Conservation (phyloP, 1,140 invertebrate species). For the Epicauta chinensis region DNA sequence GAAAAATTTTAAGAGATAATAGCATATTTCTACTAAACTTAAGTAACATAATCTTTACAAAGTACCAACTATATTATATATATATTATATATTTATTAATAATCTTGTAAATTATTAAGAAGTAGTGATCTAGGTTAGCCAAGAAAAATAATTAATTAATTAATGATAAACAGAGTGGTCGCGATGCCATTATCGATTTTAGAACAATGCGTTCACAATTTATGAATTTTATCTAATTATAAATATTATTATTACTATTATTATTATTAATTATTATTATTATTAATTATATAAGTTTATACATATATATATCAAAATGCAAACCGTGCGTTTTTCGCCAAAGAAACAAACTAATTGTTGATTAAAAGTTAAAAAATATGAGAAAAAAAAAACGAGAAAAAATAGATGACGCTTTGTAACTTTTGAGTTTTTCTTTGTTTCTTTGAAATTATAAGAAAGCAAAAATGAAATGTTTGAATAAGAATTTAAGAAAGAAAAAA, state of each 20-base stretch:
- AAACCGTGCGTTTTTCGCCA: conserved; percentile 37
- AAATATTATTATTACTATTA: conserved; percentile 7
- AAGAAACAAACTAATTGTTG: conserved; percentile 1
- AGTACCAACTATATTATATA: conserved; percentile 52
- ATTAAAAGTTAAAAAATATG: too few relatives aligned
- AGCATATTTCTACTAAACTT: conserved; percentile 54
- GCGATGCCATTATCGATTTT: conserved; percentile 37
- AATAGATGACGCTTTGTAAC: conserved; percentile 40
- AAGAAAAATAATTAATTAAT: conserved; percentile 8
- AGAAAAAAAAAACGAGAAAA: conserved; percentile 37
- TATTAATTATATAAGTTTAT: conserved; percentile 31
- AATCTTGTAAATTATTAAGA: conserved; percentile 36
- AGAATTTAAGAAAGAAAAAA: neutral
- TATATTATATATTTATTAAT: conserved; percentile 30
- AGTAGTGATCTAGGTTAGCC: conserved; percentile 33
- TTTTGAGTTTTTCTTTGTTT: conserved; percentile 4
- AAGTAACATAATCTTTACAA: conserved; percentile 58
- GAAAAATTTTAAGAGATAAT: conserved; percentile 30
- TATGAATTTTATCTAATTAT: conserved; percentile 40
- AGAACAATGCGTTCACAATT: conserved; percentile 39
- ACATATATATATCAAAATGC: conserved; percentile 35
- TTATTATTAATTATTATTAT: neutral
- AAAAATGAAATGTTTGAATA: neutral
- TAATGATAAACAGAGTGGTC: conserved; percentile 20
- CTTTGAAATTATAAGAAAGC: neutral